A percentile compares a stretch with the other conserved stretches of the same genome.
phyloP scores from a whole-genome alignment of 2,888 invertebrate genomes.

The Mylabris sibirica region DNA sequence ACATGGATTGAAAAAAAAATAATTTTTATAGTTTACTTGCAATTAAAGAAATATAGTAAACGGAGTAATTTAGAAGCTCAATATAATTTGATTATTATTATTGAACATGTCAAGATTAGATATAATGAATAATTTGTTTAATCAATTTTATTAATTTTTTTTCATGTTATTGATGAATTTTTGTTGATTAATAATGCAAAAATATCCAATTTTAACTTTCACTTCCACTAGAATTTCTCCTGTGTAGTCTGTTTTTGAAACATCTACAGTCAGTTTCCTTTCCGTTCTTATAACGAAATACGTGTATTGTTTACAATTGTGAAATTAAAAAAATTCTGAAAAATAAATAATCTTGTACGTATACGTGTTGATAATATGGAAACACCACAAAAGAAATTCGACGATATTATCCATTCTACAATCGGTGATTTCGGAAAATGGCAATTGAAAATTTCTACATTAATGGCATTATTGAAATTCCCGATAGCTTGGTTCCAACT shows the following conservation, averaged over 20 bases:
- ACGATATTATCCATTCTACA: slow-evolving; percentile 49
- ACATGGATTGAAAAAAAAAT: too few relatives aligned
- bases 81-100: neutral
- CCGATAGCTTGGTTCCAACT: slow-evolving; percentile 71
- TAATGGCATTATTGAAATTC: slow-evolving; percentile 67
- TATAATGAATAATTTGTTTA: neutral
- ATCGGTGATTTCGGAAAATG: slow-evolving; percentile 69
- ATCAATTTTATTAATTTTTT: neutral
- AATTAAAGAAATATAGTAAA: neutral
- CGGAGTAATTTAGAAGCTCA: neutral
- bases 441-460: slow-evolving; percentile 65
- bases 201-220: neutral
- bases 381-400: slow-evolving; percentile 15
- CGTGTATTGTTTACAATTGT: too few relatives aligned
- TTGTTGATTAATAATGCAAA: neutral
- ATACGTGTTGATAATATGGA: neutral
- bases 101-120: neutral
- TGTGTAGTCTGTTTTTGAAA: neutral
- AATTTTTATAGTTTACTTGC: neutral
- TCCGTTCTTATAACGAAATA: too few relatives aligned
- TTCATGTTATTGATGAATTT: slow-evolving; percentile 1
- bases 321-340: too few relatives aligned
- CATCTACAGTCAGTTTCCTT: too few relatives aligned
- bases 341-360: too few relatives aligned
- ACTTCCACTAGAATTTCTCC: slow-evolving; percentile 1